Evolutionary conservation across 2,797 vertebrate species (phyloP).

Genomic region (Podargus strigoides): DNA sequence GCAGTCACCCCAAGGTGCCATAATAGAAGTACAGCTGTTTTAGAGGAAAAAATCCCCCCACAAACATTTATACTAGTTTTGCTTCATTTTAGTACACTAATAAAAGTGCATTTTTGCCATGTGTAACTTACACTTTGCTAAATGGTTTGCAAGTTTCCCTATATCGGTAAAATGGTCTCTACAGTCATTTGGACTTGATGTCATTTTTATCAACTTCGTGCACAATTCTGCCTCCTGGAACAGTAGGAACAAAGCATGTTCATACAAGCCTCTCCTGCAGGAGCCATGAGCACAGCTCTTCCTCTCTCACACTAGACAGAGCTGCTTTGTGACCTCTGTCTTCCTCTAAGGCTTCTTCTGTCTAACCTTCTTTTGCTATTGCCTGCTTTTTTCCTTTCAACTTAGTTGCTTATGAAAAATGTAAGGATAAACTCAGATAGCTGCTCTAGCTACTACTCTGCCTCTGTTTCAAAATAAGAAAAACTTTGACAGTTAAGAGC

Average conservation of each 20-base stretch:
- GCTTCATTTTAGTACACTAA: neutral
- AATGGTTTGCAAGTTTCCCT: neutral
- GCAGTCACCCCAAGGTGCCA: neutral
- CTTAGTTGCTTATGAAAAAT: neutral
- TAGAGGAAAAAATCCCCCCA: accelerated
- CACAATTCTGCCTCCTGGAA: neutral
- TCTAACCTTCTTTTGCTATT: neutral
- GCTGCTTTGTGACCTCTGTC: neutral
- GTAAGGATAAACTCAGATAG: neutral
- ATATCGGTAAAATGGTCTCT: neutral
- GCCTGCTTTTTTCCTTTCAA: neutral
- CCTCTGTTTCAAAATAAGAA: neutral
- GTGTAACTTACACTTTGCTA: neutral
- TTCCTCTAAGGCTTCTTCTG: neutral
- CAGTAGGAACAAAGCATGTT: accelerated
- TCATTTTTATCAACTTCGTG: neutral
- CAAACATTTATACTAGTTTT: neutral
- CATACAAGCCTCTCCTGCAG: neutral
- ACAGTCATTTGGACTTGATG: neutral
- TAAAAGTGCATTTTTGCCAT: neutral
- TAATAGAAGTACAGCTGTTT: neutral
- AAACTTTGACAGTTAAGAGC: neutral
- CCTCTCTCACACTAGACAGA: neutral
- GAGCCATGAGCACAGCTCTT: neutral
- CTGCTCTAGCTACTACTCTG: neutral